Base-by-base conservation (phyloP, 2,797 vertebrate genomes). In the Sphaeramia orbicularis region DNA sequence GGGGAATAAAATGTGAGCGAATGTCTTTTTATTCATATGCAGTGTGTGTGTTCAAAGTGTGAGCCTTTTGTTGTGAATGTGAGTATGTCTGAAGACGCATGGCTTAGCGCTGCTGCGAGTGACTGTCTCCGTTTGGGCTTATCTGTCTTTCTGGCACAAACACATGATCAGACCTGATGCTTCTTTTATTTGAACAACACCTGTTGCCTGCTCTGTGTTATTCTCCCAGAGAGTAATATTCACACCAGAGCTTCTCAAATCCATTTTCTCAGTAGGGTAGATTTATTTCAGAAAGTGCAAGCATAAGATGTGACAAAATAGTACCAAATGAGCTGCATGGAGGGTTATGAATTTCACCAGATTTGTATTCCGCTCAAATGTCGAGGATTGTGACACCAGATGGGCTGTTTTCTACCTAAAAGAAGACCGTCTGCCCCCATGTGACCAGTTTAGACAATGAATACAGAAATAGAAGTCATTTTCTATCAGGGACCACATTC, bases 91-190 rank as follows among this genome's bases (percentile, higher is more conserved):
- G 40, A 58, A 65, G 65, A 51, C 53, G 35, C 65, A 67, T 54
- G 37, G 41, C 62, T 67, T 15, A 65, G 53, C 51, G 41, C 60
- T 0, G 11, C 65, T 70, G 64, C 83, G 54, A 82, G 64, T 40
- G 57, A 13, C 59, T 27, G 7, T 37, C 27, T 53, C 24, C 63
- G 67, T 76, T 57, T 30, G 40, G 53, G 42, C 60, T 71, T 74
- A 78, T 82, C 72, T 76, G 54, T 81, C 65, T 76, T 73, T 35
- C 68, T 83, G 74, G 64, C 71, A 86, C 35, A 74, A 80, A 76
- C 54, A 52, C 65, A 63, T 71, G 42, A 85, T 79, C 64, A 54
- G 27, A 77, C 51, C 38, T 37, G 65, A 73, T 58, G 47, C 57
- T 54, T 73, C 69, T 74, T 80, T 82, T 76, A 81, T 84, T 84